These are phyloP conservation scores for Calosoma granatense DNA, from an alignment of 1,140 invertebrate genomes.

Conservation along the genomic window DNA sequence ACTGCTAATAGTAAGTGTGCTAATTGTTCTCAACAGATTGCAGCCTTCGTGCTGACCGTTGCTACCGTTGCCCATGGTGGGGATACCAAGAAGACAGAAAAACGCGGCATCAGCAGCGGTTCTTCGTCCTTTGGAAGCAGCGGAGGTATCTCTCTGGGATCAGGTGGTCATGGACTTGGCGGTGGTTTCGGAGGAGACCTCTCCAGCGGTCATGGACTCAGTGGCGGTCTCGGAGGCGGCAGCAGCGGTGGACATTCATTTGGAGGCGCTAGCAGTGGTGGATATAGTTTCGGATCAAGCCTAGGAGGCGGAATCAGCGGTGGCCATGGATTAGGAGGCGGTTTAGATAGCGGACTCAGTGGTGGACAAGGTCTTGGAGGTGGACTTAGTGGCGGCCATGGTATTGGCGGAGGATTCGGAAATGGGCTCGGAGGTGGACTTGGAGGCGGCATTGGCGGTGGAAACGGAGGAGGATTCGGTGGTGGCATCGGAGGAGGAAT, in stretches of 20 bases:
- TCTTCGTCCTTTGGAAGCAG: too few species aligned
- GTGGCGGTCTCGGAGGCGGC: not conserved
- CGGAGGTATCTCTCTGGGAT: constrained; percentile 15
- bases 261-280: constrained; percentile 11
- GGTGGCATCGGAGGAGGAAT: too few species aligned
- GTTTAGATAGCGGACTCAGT: not conserved
- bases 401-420: constrained; percentile 11
- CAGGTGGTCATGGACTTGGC: not conserved
- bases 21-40: too few species aligned
- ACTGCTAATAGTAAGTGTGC: too few species aligned
- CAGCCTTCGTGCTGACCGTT: constrained; percentile 14
- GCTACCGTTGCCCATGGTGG: constrained; percentile 1
- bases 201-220: not conserved
- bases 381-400: not conserved
- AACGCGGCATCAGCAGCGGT: constrained; percentile 19
- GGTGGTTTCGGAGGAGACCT: not conserved
- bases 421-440: constrained; percentile 1
- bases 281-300: not conserved
- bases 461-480: constrained; percentile 15
- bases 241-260: constrained; percentile 17
- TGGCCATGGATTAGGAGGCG: not conserved
- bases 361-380: constrained; percentile 9
- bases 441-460: constrained; percentile 8
- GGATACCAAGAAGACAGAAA: constrained; percentile 19
- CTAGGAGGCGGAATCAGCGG: not conserved